Conservation (phyloP, 1,140 invertebrate species). For the Whitmania pigra region DNA sequence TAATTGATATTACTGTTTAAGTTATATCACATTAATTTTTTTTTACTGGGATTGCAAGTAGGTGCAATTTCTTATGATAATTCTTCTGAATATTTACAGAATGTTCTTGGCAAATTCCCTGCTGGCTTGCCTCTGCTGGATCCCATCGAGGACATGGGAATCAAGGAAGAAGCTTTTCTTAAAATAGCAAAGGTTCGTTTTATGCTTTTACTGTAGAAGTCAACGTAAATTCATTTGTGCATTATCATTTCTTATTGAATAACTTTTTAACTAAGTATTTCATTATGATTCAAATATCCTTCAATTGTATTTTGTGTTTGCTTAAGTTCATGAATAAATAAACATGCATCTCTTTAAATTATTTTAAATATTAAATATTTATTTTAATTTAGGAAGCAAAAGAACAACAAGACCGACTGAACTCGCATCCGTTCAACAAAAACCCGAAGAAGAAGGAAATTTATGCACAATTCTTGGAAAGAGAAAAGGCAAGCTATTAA, state of each 20-base stretch:
- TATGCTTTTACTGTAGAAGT: too few species aligned
- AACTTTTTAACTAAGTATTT: too few species aligned
- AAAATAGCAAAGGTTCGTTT: conserved; percentile 49
- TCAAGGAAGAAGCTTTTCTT: conserved; percentile 66
- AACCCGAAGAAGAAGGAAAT: conserved; percentile 57
- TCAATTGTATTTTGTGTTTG: not conserved
- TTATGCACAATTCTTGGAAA: conserved; percentile 62
- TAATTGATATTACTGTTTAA: too few species aligned
- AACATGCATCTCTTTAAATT: too few species aligned
- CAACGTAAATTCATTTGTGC: too few species aligned
- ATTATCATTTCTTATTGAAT: too few species aligned
- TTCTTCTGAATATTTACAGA: conserved; percentile 40
- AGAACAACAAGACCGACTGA: conserved; percentile 62
- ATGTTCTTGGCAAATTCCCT: conserved; percentile 77
- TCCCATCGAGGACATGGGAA: conserved; percentile 90
- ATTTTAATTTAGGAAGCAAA: conserved; percentile 65
- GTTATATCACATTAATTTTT: too few species aligned
- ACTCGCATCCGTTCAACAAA: conserved; percentile 69
- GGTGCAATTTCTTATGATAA: conserved; percentile 5
- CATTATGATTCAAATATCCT: not conserved
- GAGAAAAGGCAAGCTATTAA: conserved; percentile 41
- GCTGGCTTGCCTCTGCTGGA: conserved; percentile 74
- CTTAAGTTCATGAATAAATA: not conserved
- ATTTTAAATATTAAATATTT: too few species aligned
- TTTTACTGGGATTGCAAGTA: too few species aligned